phyloP scores from a whole-genome alignment of 92 coral and sea anemone species.

The Umimayanthus kanabou region DNA sequence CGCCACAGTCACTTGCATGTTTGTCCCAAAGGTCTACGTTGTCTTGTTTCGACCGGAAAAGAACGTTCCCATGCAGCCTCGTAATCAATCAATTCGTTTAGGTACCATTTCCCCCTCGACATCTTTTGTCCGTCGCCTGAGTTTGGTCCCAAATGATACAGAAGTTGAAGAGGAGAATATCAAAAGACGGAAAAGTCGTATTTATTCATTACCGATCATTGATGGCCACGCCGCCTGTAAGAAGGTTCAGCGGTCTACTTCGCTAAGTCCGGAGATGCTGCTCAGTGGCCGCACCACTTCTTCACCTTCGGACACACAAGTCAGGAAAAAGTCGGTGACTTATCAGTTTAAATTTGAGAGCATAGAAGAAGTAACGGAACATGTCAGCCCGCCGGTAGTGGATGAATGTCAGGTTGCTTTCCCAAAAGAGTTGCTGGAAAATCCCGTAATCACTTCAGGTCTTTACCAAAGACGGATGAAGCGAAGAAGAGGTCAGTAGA shows the following conservation, averaged over 20 bases:
- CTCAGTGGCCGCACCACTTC: neutral
- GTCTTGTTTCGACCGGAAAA: slow-evolving; percentile 90
- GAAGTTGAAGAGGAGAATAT: neutral
- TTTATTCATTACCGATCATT: slow-evolving; percentile 45
- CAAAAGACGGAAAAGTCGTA: slow-evolving; percentile 17
- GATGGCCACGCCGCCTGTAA: slow-evolving; percentile 19
- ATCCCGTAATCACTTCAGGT: neutral
- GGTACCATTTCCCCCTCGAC: slow-evolving; percentile 78
- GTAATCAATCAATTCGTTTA: slow-evolving; percentile 57
- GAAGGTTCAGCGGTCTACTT: slow-evolving; percentile 46
- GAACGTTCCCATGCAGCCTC: slow-evolving; percentile 84
- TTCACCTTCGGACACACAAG: no score
- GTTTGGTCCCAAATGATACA: slow-evolving; percentile 38
- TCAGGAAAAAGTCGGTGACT: neutral
- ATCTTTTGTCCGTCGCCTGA: slow-evolving; percentile 64
- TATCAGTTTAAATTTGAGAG: neutral
- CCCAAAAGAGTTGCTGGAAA: neutral
- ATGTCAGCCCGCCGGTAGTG: neutral
- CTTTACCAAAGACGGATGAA: slow-evolving; percentile 2
- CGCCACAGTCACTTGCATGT: slow-evolving; percentile 80
- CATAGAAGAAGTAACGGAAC: slow-evolving; percentile 2
- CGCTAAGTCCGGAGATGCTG: slow-evolving; percentile 53
- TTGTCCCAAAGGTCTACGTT: slow-evolving; percentile 89
- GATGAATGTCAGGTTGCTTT: neutral
- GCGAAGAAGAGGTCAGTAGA: neutral